These are phyloP conservation scores for Erinaceus europaeus DNA, from an alignment of 2,113 vertebrate genomes.

Conservation along the genomic window DNA sequence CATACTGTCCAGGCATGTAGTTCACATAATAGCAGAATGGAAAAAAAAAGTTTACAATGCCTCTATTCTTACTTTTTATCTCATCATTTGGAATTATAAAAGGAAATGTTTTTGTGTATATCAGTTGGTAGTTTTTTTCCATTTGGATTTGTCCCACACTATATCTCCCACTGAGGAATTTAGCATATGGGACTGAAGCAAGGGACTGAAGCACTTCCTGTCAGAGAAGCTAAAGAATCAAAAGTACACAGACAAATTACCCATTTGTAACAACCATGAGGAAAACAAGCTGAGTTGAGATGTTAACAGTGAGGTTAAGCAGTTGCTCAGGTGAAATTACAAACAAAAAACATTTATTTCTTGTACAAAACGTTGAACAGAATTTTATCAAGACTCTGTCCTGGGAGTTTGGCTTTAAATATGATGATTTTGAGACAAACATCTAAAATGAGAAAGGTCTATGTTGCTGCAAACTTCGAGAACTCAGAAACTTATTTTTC, in stretches of 20 bases:
- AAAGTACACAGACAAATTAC: not conserved
- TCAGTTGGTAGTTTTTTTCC: not conserved
- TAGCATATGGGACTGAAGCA: not conserved
- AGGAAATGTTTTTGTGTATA: not conserved
- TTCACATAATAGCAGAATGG: not conserved
- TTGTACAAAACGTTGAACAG: not conserved
- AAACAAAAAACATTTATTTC: not conserved
- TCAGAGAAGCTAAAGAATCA: not conserved
- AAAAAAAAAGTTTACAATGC: not conserved
- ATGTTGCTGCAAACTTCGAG: not conserved
- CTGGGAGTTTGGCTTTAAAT: not conserved
- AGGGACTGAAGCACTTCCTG: fast-evolving
- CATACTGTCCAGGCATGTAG: not conserved
- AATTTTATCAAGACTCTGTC: not conserved
- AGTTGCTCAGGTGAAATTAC: not conserved
- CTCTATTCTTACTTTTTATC: not conserved
- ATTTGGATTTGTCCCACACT: not conserved
- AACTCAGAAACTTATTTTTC: conserved; percentile 43
- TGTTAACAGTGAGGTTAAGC: not conserved
- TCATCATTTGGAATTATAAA: not conserved
- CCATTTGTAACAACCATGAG: not conserved
- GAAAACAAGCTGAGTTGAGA: not conserved
- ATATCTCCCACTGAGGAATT: not conserved
- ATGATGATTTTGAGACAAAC: not conserved
- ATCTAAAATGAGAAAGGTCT: not conserved